Evolutionary conservation across 2,888 invertebrate genomes (phyloP).

Genomic region (Cartodere bifasciata): DNA sequence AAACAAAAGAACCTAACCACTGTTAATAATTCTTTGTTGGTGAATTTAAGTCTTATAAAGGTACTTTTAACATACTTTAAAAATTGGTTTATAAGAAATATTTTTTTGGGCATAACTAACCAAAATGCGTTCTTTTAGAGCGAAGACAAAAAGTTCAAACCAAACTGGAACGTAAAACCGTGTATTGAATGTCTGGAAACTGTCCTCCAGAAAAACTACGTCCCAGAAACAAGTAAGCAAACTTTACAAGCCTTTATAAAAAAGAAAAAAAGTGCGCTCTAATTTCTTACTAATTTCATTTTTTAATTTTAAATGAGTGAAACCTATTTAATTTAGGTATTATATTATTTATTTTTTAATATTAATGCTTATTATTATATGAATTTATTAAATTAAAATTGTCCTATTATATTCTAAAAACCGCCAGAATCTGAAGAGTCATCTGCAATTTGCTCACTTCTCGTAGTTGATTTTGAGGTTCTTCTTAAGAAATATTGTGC

Average conservation of each 20-base stretch:
- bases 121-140: slow-evolving; percentile 37
- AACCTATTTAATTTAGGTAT: too few relatives aligned
- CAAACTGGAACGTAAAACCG: slow-evolving; percentile 49
- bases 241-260: slow-evolving; percentile 40
- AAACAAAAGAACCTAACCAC: slow-evolving; percentile 38
- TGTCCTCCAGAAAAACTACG: slow-evolving; percentile 39
- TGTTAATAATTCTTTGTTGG: slow-evolving; percentile 51
- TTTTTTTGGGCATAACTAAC: slow-evolving; percentile 3
- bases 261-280: slow-evolving; percentile 30
- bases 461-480: too few relatives aligned
- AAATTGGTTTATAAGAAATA: slow-evolving; percentile 1
- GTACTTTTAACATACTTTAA: slow-evolving; percentile 32
- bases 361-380: too few relatives aligned
- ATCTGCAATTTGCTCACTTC: too few relatives aligned
- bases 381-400: too few relatives aligned
- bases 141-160: slow-evolving; percentile 51
- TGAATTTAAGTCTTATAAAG: slow-evolving; percentile 58
- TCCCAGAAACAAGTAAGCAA: slow-evolving; percentile 38
- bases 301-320: too few relatives aligned
- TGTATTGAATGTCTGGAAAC: slow-evolving; percentile 46
- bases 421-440: too few relatives aligned
- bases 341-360: too few relatives aligned
- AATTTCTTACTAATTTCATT: too few relatives aligned
- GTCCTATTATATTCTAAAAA: too few relatives aligned
- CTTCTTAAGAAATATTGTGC: slow-evolving; percentile 38